Percentiles rank a stretch among this genome's conserved stretches.
Conservation (phyloP, 2,888 invertebrate genomes). For the Quadriops clusia region DNA sequence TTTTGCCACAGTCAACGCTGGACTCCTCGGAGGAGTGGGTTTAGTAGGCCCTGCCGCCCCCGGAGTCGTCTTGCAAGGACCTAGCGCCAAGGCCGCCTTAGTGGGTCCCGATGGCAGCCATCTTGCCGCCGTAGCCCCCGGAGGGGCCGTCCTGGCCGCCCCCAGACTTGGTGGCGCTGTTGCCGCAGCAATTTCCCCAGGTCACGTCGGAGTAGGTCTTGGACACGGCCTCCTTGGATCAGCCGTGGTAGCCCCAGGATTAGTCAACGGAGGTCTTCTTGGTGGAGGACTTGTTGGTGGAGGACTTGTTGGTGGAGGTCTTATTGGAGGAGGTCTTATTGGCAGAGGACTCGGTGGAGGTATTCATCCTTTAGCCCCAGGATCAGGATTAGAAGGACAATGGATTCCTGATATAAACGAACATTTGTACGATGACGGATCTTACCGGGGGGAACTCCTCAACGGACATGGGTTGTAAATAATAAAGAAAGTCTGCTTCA, state of each 20-base stretch:
- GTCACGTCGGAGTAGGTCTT: conserved; percentile 14
- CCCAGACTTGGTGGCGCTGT: conserved; percentile 20
- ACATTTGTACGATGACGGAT: conserved; percentile 26
- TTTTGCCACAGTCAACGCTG: conserved; percentile 20
- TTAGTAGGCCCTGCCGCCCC: conserved; percentile 19
- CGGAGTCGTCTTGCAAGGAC: conserved; percentile 22
- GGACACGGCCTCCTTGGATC: conserved; percentile 11
- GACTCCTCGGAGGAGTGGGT: conserved; percentile 15
- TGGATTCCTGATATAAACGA: conserved; percentile 22
- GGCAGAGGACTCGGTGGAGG: conserved; percentile 10
- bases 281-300: conserved; percentile 11
- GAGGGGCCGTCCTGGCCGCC: conserved; percentile 19
- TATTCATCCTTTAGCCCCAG: conserved; percentile 16
- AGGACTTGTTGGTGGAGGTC: conserved; percentile 11
- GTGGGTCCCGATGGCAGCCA: conserved; percentile 25
- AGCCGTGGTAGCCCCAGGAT: conserved; percentile 7
- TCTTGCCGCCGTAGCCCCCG: conserved; percentile 19
- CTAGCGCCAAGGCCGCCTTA: conserved; percentile 19
- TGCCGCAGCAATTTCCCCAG: conserved; percentile 16
- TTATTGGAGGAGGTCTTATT: conserved; percentile 3
- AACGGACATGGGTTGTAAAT: conserved; percentile 13
- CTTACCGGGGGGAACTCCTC: conserved; percentile 23
- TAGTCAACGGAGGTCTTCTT: conserved; percentile 1
- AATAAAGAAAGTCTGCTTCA: too few relatives aligned
- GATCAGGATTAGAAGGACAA: conserved; percentile 22